Base-by-base conservation (phyloP, 2,888 invertebrate species). In the Stenurella melanura region DNA sequence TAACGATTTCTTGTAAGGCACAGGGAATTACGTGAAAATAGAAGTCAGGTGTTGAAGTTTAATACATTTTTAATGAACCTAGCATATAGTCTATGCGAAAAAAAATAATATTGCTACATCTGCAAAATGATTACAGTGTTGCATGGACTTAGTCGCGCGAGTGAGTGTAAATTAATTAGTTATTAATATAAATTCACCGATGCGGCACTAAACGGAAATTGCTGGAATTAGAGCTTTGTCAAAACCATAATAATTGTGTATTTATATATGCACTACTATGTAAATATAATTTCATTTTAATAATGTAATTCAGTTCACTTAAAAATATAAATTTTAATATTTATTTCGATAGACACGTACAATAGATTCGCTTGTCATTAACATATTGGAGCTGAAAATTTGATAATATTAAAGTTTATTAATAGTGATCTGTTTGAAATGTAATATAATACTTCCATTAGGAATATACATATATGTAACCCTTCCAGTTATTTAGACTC, bases 131-230 rank as follows among this genome's bases (percentile, higher is more conserved):
- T 34, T 34, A 34, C 30, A 34, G 9, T 34, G 3, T 0, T 34
- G 7, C 7, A 9, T 34, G 9, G 7, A 34, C 30, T 34, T 34
- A 34, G 30, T 9, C 7, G 7, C 9, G 7, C 42, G 42, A 42
- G 7, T 42, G 42, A 42, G 11, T 12, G 12, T 42, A 50, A 50
- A 7, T 50, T n/a, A 50, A 50, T 50, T 50, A 50, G n/a, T 50
- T n/a, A 50, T n/a, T 50, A 50, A n/a, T 50, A 50, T 50, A 15
- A n/a, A 50, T 50, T 50, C n/a, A n/a, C 50, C n/a, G n/a, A n/a
- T n/a, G 50, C 50, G n/a, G 50, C n/a, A 50, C 50, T 50, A 50
- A 50, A 7, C 50, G 15, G 6, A 2, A 17, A 50, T 7, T 50
- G 50, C 6, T 50, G n/a, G 7, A 50, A 50, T 50, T 50, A n/a